These are phyloP conservation scores for Rynchops niger DNA, from an alignment of 2,113 vertebrate species.

Conservation along the genomic window DNA sequence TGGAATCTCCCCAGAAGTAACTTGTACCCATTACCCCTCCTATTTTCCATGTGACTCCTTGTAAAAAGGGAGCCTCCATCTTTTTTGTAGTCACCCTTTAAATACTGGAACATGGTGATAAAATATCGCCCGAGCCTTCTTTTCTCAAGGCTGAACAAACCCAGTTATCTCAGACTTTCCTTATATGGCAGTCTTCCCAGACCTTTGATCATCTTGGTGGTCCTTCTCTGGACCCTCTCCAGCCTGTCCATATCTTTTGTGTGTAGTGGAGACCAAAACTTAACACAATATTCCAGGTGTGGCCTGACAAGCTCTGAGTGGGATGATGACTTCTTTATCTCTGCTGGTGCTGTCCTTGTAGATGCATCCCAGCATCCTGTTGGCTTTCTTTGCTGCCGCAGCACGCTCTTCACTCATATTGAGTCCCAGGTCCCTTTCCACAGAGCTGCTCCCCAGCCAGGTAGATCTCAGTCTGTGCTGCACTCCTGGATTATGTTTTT, in stretches of 20 bases:
- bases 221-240: background rate
- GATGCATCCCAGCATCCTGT: background rate
- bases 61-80: background rate
- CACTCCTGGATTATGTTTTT: background rate
- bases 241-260: background rate
- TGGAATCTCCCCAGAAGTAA: background rate
- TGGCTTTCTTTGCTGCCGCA: background rate
- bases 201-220: background rate
- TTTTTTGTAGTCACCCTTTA: background rate
- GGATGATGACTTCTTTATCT: background rate
- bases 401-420: background rate
- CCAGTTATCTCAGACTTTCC: background rate
- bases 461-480: background rate
- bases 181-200: background rate
- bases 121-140: background rate
- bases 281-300: background rate
- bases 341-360: background rate
- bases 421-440: background rate
- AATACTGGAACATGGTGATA: background rate
- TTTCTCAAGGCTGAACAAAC: background rate
- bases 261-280: background rate
- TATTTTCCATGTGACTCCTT: background rate
- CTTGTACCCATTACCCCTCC: background rate
- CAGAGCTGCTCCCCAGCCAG: background rate
- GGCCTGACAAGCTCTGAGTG: background rate